phyloP scores from a whole-genome alignment of 2,797 vertebrate genomes.

The Sebastes vulpes region DNA sequence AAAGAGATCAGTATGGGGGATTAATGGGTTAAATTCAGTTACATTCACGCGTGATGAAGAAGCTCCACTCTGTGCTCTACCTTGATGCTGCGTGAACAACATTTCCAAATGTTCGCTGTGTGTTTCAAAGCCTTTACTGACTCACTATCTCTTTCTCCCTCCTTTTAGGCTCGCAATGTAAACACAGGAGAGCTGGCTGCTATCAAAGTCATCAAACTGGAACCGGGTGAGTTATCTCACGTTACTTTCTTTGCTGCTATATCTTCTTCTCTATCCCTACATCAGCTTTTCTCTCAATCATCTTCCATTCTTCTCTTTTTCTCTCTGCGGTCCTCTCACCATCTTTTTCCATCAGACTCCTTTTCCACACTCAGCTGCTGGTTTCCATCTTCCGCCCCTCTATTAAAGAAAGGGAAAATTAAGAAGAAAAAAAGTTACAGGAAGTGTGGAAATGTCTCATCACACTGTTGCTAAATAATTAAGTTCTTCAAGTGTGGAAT shows the following conservation, averaged over 20 bases:
- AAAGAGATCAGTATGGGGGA: no score
- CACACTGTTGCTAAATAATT: neutral
- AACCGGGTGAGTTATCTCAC: slow-evolving; percentile 90
- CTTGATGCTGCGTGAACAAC: neutral
- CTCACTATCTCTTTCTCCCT: slow-evolving; percentile 13
- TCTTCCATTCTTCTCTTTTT: neutral
- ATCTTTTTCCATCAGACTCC: neutral
- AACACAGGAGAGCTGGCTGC: slow-evolving; percentile 98
- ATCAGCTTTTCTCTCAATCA: neutral
- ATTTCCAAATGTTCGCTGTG: neutral
- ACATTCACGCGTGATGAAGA: neutral
- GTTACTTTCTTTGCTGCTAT: neutral
- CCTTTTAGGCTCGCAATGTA: slow-evolving; percentile 94
- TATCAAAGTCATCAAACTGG: slow-evolving; percentile 99
- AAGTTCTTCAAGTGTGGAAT: neutral
- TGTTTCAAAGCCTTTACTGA: neutral
- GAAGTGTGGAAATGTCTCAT: neutral
- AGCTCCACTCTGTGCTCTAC: neutral
- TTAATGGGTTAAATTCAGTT: no score
- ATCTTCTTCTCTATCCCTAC: neutral
- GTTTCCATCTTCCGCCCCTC: neutral
- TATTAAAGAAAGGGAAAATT: neutral
- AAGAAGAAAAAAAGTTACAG: neutral
- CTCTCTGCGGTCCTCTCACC: neutral
- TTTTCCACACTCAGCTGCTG: neutral